Percentiles rank a stretch among this genome's conserved stretches.
These are phyloP conservation scores for Pectinophora gossypiella DNA, from an alignment of 1,140 invertebrate species.

Conservation along the genomic window DNA sequence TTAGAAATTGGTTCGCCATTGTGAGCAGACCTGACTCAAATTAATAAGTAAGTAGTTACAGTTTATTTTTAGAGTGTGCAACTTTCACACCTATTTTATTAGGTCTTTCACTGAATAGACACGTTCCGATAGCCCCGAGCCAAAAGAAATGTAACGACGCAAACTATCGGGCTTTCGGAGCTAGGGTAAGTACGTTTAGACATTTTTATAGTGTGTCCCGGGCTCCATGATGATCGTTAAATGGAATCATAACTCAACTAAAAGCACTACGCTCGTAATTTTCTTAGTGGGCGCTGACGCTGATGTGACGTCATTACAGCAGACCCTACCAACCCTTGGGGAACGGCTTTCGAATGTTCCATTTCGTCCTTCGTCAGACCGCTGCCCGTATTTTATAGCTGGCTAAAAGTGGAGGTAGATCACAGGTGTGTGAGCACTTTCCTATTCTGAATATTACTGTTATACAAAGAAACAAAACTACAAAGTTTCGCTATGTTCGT, in stretches of 20 bases:
- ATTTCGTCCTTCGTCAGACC: constrained; percentile 44
- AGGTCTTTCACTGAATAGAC: not conserved
- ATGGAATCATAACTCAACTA: constrained; percentile 42
- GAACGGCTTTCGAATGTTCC: constrained; percentile 38
- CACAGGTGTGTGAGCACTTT: not conserved
- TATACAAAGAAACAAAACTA: not conserved
- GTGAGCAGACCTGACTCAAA: too few relatives aligned
- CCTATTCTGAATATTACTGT: not conserved
- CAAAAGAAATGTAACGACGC: not conserved
- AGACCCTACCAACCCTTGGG: constrained; percentile 38
- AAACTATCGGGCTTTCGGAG: not conserved
- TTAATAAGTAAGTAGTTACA: too few relatives aligned
- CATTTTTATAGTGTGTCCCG: constrained; percentile 10
- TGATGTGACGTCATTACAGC: constrained; percentile 37
- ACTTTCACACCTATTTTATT: not conserved
- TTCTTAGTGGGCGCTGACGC: constrained; percentile 33
- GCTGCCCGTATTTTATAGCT: constrained; percentile 42
- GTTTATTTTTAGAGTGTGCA: not conserved
- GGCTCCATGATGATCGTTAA: constrained; percentile 29
- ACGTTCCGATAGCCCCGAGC: not conserved
- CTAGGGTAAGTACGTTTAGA: not conserved
- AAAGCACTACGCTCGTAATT: constrained; percentile 40
- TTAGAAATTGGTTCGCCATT: not conserved
- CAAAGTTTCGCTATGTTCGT: not conserved
- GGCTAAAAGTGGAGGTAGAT: not conserved